Evolutionary conservation across 1,140 invertebrate genomes (phyloP).

Genomic region (Chelonus insularis): DNA sequence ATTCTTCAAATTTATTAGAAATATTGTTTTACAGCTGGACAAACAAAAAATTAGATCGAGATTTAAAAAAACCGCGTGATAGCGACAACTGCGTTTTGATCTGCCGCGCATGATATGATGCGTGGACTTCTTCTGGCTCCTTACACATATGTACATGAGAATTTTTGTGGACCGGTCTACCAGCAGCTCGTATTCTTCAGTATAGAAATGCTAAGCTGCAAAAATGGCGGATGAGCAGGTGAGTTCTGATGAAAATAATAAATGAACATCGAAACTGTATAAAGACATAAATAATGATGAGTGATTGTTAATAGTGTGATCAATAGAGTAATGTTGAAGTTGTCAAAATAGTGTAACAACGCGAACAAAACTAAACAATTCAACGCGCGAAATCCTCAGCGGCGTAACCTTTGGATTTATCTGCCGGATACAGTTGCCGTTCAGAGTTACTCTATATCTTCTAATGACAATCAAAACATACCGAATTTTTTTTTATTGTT

Average conservation of each 20-base stretch:
- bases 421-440: not conserved
- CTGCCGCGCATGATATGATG: too few species aligned
- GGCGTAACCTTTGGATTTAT: slow-evolving; percentile 21
- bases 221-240: slow-evolving; percentile 69
- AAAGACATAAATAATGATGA: slow-evolving; percentile 4
- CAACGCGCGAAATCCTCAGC: slow-evolving; percentile 8
- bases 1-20: too few species aligned
- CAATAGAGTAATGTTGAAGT: not conserved
- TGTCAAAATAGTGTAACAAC: not conserved
- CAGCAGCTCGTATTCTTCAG: slow-evolving; percentile 28
- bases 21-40: too few species aligned
- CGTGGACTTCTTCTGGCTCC: too few species aligned
- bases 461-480: slow-evolving; percentile 22
- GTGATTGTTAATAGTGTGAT: slow-evolving; percentile 21
- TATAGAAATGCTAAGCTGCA: slow-evolving; percentile 56
- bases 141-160: too few species aligned
- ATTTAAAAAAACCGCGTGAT: too few species aligned
- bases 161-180: too few species aligned
- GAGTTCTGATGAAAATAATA: slow-evolving; percentile 53
- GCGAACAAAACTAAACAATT: slow-evolving; percentile 2
- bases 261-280: slow-evolving; percentile 13
- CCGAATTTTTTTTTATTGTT: not conserved
- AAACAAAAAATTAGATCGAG: too few species aligned
- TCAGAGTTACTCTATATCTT: not conserved
- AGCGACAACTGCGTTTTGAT: too few species aligned